Conservation (phyloP, 1,140 invertebrate genomes). For the Elysia chlorotica region DNA sequence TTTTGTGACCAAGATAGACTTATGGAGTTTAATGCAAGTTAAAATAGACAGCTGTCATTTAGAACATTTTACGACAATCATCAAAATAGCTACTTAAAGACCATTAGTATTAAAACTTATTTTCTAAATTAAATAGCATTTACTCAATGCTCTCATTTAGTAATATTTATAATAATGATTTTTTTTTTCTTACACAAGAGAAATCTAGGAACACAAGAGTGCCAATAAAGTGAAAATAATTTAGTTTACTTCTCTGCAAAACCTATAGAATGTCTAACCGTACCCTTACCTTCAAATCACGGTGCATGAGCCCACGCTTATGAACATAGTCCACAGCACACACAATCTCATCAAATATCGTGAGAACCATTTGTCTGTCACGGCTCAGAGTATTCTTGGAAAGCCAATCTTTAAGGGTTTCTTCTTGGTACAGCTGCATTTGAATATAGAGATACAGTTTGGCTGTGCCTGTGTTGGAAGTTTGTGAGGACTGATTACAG, state of each 20-base stretch:
- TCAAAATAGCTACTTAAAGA: no score
- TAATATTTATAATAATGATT: no score
- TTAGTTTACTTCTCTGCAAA: no score
- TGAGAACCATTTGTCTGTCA: slow-evolving; percentile 63
- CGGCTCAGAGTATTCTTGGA: slow-evolving; percentile 57
- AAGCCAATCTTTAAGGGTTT: slow-evolving; percentile 92
- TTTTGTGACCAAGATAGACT: no score
- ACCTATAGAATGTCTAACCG: neutral
- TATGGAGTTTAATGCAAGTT: no score
- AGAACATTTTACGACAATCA: no score
- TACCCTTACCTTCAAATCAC: slow-evolving; percentile 83
- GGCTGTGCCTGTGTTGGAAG: no score
- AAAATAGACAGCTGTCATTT: no score
- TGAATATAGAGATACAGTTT: slow-evolving; percentile 89
- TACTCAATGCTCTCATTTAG: no score
- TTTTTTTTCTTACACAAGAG: neutral
- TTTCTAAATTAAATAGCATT: no score
- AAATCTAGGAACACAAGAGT: neutral
- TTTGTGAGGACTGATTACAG: no score
- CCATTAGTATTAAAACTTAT: no score
- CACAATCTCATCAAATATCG: slow-evolving; percentile 91
- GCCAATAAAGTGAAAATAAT: neutral
- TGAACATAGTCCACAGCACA: slow-evolving; percentile 95
- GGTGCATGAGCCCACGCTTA: slow-evolving; percentile 85
- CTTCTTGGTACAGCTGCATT: slow-evolving; percentile 91